These are phyloP conservation scores for Drosophila ercepeae DNA, from an alignment of 1,140 invertebrate genomes.

Conservation along the genomic window DNA sequence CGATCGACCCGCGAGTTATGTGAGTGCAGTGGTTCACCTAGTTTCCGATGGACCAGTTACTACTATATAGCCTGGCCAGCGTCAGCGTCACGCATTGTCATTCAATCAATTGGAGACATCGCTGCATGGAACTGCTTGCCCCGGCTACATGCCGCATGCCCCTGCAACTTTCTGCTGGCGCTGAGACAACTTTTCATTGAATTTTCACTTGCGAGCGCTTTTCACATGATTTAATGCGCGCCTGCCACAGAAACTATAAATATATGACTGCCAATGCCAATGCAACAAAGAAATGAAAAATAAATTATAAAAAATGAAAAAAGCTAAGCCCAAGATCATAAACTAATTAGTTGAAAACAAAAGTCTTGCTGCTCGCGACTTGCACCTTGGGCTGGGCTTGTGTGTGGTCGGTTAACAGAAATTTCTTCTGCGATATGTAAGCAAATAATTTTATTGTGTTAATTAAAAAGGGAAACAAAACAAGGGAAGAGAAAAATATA, in stretches of 20 bases:
- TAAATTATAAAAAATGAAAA: too few relatives aligned
- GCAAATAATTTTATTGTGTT: conserved; percentile 71
- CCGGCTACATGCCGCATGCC: background rate
- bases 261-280: conserved; percentile 20
- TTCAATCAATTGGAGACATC: conserved; percentile 71
- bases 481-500: conserved; percentile 32
- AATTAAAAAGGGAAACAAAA: conserved; percentile 79
- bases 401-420: too few relatives aligned
- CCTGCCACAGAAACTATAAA: conserved; percentile 26
- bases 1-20: conserved; percentile 50
- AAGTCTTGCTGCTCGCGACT: conserved; percentile 46
- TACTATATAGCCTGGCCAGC: conserved; percentile 14
- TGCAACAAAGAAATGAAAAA: conserved; percentile 14
- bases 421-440: conserved; percentile 15
- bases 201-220: conserved; percentile 72
- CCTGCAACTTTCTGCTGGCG: conserved; percentile 26
- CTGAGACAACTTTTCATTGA: conserved; percentile 70
- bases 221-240: conserved; percentile 76
- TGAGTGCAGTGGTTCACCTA: conserved; percentile 71
- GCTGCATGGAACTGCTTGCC: conserved; percentile 18
- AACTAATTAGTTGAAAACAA: conserved; percentile 65
- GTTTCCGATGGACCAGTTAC: conserved; percentile 62
- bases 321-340: conserved; percentile 56
- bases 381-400: conserved; percentile 15
- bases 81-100: conserved; percentile 67